Evolutionary conservation across 1,140 invertebrate species (phyloP), one percentile per base, ranked within the genome.

Genomic region (Eriosoma lanigerum): DNA sequence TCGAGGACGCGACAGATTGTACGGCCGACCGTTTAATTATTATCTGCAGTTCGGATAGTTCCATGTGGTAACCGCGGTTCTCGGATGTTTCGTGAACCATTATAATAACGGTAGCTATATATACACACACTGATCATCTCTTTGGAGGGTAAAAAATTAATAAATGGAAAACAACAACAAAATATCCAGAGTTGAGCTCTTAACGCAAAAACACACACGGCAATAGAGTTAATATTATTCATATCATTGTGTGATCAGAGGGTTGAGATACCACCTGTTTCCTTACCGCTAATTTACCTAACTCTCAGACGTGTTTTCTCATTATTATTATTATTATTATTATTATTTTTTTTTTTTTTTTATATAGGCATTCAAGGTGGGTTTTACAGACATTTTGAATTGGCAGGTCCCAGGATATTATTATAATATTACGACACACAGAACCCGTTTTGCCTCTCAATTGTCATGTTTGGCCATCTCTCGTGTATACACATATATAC

Each of bases 381-480:
- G 68, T 52, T n/a, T n/a, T 4, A 72, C 50, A 52, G 56, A 78
- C 60, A 62, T 78, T 62, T 60, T 60, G 75, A 78, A 78, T 78
- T 78, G 75, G 75, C 75, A 56, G 75, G 75, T n/a, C 75, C 56
- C 75, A 62, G 56, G 75, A 78, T 78, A 62, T 78, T 76, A 76
- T 60, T 78, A 78, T 78, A 78, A 62, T 78, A 78, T 78, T 78
- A 78, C 75, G 56, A 78, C 56, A 60, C 24, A 78, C 56, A 62
- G 75, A 78, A 78, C 75, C 75, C 75, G 75, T 78, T 78, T 78
- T 60, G 56, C 75, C 75, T 76, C 73, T 76, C 75, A 62, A 78
- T 78, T 78, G 75, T 78, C 75, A 78, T 78, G 75, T 78, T 78
- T 78, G 54, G 56, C 75, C 75, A 78, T 78, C 56, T 19, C 38